Conservation (phyloP, 2,888 invertebrate species). For the Melanchra persicariae region DNA sequence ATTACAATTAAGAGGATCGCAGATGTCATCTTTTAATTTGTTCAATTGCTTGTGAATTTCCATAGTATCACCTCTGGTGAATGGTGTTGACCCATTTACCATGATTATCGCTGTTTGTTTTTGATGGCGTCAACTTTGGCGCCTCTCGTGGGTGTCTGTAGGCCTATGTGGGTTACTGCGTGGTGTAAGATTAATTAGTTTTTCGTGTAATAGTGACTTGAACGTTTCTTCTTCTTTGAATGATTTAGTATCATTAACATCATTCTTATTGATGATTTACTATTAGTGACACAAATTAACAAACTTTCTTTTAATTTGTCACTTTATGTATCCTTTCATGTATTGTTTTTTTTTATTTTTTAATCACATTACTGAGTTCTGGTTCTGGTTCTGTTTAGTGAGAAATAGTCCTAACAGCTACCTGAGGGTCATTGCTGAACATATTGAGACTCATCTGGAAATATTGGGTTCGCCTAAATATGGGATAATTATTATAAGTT, state of each 20-base stretch:
- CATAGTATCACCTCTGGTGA: conserved; percentile 64
- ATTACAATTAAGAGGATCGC: conserved; percentile 62
- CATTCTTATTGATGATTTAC: conserved; percentile 17
- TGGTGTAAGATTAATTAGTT: conserved; percentile 59
- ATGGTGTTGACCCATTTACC: conserved; percentile 76
- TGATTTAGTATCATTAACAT: conserved; percentile 4
- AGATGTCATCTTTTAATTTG: conserved; percentile 70
- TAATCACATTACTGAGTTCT: too few relatives aligned
- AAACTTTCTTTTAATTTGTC: background rate
- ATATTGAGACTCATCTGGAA: too few relatives aligned
- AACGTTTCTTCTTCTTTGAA: conserved; percentile 29
- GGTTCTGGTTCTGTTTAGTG: too few relatives aligned
- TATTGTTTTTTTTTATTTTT: background rate
- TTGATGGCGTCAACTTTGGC: conserved; percentile 83
- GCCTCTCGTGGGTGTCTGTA: conserved; percentile 72
- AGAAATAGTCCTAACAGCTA: too few relatives aligned
- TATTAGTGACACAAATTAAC: background rate
- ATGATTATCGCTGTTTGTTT: conserved; percentile 73
- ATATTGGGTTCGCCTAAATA: too few relatives aligned
- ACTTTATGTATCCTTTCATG: background rate
- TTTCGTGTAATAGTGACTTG: conserved; percentile 2
- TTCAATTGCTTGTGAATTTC: conserved; percentile 70
- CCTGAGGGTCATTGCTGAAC: too few relatives aligned
- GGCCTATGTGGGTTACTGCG: conserved; percentile 68
- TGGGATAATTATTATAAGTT: too few relatives aligned